Base-by-base conservation (phyloP, 2,113 vertebrate genomes). In the rat (Rattus norvegicus) region DNA sequence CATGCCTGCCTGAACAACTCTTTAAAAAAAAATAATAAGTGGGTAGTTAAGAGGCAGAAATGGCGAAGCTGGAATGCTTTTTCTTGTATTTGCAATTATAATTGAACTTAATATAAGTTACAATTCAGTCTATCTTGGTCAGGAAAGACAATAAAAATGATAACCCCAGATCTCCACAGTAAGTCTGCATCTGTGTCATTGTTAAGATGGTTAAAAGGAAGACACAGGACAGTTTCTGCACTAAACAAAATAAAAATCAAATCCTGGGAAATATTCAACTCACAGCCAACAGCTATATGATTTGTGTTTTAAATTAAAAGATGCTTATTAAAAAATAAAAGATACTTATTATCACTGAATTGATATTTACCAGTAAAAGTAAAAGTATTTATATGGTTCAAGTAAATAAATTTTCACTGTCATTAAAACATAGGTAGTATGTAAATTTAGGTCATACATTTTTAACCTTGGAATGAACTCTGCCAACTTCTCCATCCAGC, bases 211-310 rank as follows among this genome's bases (percentile, higher is more conserved):
- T 47, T 43, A 28, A 63, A 85, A 30, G 9, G 8, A 13, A 87
- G 33, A 2, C 16, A 83, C 10, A 88, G 1, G 13, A 69, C 95
- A 73, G 19, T 2, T 94, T 91, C 63, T 43, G 61, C 2, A 85
- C 59, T 14, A 85, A 65, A n/a, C 61, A 88, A 96, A 90, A 73
- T 73, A 73, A 73, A 69, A 72, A 91, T 90, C 30, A 90, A 92
- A 65, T 70, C 2, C 80, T 85, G 63, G 81, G 33, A 81, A 92
- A 76, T 39, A 61, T 22, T 69, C 70, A 47, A 52, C 17, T 90
- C 13, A 63, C 63, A n/a, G 47, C 14, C 22, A 69, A 93, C 36
- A 93, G 49, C 52, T 49, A 84, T 17, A 84, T 6, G 63, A 13
- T 36, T 49, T 73, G 30, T 2, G 22, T 26, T 28, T 95, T 92